Base-by-base conservation (phyloP, 2,888 invertebrate species). In the Aleiodes testaceus region DNA sequence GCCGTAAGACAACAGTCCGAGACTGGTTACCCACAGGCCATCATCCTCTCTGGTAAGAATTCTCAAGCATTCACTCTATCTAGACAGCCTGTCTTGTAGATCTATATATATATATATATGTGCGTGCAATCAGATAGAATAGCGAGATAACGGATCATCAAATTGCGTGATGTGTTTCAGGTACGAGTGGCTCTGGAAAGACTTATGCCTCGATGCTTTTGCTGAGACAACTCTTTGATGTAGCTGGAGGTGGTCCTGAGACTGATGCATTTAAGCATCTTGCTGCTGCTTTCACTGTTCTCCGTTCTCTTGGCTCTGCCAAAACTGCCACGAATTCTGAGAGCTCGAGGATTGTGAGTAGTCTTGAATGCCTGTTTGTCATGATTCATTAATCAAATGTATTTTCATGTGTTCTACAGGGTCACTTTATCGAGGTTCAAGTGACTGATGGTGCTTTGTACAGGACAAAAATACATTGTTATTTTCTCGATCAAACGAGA, bases 211-310 rank as follows among this genome's bases (percentile, higher is more conserved):
- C 96, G 18, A 96, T 97, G 96, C 90, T 96, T 83, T 89, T 97
- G 82, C 90, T 98, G 81, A 91, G 97, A 80, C 95, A 97, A 86
- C 89, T 98, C 83, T 97, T 97, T 89, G 96, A 97, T 85, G 94
- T 96, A 77, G 97, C 97, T 70, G 97, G 97, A 74, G 97, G 97
- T 80, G 97, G 97, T 63, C 94, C 95, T 3, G 97, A 97, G 90
- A 97, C 97, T 20, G 97, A 97, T 89, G 96, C 97, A 55, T 98
- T 97, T 89, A 97, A 97, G 89, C 97, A 97, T 88, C 91, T 97
- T 78, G 96, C 96, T 12, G 97, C 98, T 67, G 97, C 97, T 64
- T 96, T 98, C 89, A 97, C 97, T 74, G 97, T 97, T 75, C 91
- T 98, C 79, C 91, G 97, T 78, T 95, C 97, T 20, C 91, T 98